Percentiles rank a stretch among this genome's conserved stretches.
Evolutionary conservation across 2,888 invertebrate species (phyloP).

Genomic region (Drosophila macrospina): DNA sequence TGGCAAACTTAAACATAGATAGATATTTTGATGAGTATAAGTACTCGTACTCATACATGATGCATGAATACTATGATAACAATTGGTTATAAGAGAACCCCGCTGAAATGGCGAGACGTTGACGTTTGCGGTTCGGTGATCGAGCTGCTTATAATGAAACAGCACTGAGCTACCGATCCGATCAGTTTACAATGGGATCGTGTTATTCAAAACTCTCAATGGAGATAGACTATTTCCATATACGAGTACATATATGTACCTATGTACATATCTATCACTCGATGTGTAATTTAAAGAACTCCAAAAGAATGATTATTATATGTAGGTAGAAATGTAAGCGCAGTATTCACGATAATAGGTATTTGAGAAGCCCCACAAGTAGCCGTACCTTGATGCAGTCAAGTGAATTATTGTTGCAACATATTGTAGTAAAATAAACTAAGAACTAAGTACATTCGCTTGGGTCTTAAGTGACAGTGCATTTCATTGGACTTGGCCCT

Average conservation of each 20-base stretch:
- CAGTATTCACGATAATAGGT: background rate
- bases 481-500: slow-evolving; percentile 66
- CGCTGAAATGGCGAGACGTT: slow-evolving; percentile 36
- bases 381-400: slow-evolving; percentile 45
- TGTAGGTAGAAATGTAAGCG: background rate
- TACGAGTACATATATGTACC: background rate
- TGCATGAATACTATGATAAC: slow-evolving; percentile 55
- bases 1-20: slow-evolving; percentile 37
- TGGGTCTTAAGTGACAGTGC: slow-evolving; percentile 56
- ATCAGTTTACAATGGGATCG: slow-evolving; percentile 44
- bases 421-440: slow-evolving; percentile 55
- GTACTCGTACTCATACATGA: slow-evolving; percentile 24
- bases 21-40: slow-evolving; percentile 17
- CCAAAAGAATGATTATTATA: background rate
- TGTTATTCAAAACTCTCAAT: slow-evolving; percentile 43
- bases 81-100: slow-evolving; percentile 39
- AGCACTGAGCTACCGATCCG: slow-evolving; percentile 13
- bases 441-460: slow-evolving; percentile 48
- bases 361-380: slow-evolving; percentile 59
- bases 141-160: slow-evolving; percentile 18
- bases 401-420: slow-evolving; percentile 68
- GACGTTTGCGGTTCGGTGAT: slow-evolving; percentile 47
- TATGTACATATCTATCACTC: background rate
- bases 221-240: slow-evolving; percentile 17
- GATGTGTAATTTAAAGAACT: slow-evolving; percentile 22